These are phyloP conservation scores for Ptilonorhynchus violaceus DNA, from an alignment of 2,113 vertebrate genomes.

Conservation along the genomic window DNA sequence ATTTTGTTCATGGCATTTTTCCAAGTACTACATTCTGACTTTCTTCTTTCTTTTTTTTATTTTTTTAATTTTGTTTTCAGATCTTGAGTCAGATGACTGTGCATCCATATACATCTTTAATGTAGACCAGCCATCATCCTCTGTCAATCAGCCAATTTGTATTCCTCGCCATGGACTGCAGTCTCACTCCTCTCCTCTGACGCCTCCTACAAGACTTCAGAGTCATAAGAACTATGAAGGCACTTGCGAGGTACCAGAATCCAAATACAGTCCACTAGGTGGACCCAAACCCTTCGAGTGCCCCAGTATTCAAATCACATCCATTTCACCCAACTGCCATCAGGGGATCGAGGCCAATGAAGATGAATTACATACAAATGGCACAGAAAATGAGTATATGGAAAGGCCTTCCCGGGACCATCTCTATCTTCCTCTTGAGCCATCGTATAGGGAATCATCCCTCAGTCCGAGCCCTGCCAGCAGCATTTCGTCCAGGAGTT, in stretches of 20 bases:
- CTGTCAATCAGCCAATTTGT: slow-evolving; percentile 86
- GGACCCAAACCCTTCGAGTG: slow-evolving; percentile 94
- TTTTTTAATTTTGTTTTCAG: slow-evolving; percentile 56
- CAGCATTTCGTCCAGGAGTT: slow-evolving; percentile 95
- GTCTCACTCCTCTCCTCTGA: slow-evolving; percentile 83
- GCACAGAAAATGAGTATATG: slow-evolving; percentile 87
- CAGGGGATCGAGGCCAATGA: slow-evolving; percentile 89
- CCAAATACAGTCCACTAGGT: slow-evolving; percentile 84
- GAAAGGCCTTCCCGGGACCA: slow-evolving; percentile 95
- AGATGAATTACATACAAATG: slow-evolving; percentile 83
- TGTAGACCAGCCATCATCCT: slow-evolving; percentile 87
- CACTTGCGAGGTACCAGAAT: slow-evolving; percentile 79
- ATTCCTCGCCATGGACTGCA: slow-evolving; percentile 89
- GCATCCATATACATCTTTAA: slow-evolving; percentile 95
- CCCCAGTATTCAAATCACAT: slow-evolving; percentile 98
- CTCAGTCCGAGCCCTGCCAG: slow-evolving; percentile 96
- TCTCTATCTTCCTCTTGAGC: slow-evolving; percentile 94
- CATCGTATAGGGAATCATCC: slow-evolving; percentile 91
- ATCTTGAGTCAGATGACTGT: slow-evolving; percentile 93
- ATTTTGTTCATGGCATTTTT: neutral
- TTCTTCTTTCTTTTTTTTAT: neutral
- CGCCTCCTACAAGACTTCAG: slow-evolving; percentile 81
- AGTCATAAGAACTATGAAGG: slow-evolving; percentile 82
- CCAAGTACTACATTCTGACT: neutral
- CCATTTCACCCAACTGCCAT: slow-evolving; percentile 97